These are phyloP conservation scores for Campaea margaritaria DNA, from an alignment of 2,888 invertebrate species.

Conservation along the genomic window DNA sequence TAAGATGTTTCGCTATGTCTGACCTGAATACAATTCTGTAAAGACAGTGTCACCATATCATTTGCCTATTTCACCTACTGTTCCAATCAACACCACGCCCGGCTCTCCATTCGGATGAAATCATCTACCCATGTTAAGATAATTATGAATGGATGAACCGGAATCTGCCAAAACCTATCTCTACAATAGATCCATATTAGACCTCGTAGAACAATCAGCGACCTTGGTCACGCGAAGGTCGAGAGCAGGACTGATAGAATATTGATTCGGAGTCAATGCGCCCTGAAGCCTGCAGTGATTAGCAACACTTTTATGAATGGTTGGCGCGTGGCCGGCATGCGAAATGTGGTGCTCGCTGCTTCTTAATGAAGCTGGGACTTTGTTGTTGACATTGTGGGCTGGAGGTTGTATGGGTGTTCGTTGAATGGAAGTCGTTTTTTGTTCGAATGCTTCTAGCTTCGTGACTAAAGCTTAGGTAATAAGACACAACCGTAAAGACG, in stretches of 20 bases:
- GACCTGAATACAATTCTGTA: too few species aligned
- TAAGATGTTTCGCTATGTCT: too few species aligned
- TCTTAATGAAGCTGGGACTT: neutral
- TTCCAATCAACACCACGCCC: neutral
- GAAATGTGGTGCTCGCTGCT: slow-evolving; percentile 5
- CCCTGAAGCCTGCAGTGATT: slow-evolving; percentile 23
- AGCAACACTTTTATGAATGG: slow-evolving; percentile 39
- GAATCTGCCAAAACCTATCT: slow-evolving; percentile 2
- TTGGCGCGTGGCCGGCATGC: slow-evolving; percentile 17
- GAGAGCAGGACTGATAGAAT: slow-evolving; percentile 31
- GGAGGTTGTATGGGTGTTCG: slow-evolving; percentile 11
- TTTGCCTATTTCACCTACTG: too few species aligned
- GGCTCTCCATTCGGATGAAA: neutral
- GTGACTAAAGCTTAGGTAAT: too few species aligned
- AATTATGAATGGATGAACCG: neutral
- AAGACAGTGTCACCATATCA: too few species aligned
- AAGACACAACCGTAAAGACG: too few species aligned
- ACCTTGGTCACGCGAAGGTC: slow-evolving; percentile 55
- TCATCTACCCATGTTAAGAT: neutral
- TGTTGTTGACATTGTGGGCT: slow-evolving; percentile 10
- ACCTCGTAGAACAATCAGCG: slow-evolving; percentile 57
- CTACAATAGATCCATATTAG: slow-evolving; percentile 6
- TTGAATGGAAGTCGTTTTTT: slow-evolving; percentile 1
- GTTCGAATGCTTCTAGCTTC: too few species aligned
- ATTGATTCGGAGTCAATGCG: slow-evolving; percentile 41